These are phyloP conservation scores for Helicoverpa zea DNA, from an alignment of 1,140 invertebrate genomes.

Conservation along the genomic window DNA sequence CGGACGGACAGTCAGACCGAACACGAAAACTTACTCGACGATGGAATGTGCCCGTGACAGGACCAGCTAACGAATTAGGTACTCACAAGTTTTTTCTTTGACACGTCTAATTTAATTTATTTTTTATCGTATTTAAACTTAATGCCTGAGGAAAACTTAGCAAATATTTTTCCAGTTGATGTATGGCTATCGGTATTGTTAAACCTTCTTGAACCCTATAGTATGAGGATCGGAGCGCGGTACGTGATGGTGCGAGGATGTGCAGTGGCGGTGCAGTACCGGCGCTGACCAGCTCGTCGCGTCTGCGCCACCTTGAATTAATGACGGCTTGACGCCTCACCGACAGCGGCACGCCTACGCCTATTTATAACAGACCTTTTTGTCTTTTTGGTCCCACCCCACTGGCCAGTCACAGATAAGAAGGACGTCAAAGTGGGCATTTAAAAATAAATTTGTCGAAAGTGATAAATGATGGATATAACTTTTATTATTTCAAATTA, in stretches of 20 bases:
- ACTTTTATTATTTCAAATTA: constrained; percentile 86
- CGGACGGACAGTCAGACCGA: constrained; percentile 79
- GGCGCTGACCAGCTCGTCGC: neutral
- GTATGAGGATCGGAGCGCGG: neutral
- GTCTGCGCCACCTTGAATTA: constrained; percentile 51
- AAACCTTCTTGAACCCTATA: neutral
- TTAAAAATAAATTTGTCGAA: constrained; percentile 86
- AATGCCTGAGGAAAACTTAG: constrained; percentile 22
- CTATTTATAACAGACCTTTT: constrained; percentile 72
- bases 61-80: constrained; percentile 84
- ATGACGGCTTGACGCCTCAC: constrained; percentile 70
- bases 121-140: constrained; percentile 59
- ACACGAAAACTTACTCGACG: constrained; percentile 85
- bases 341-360: constrained; percentile 72
- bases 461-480: constrained; percentile 85
- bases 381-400: constrained; percentile 69
- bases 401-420: constrained; percentile 75
- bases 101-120: constrained; percentile 66
- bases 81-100: constrained; percentile 72
- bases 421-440: constrained; percentile 75
- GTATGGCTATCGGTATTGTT: neutral
- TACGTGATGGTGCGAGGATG: neutral
- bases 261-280: neutral
- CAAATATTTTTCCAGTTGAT: neutral
- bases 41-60: constrained; percentile 81